Base-by-base conservation (phyloP, 2,888 invertebrate species). In the Phyto melanocephala region DNA sequence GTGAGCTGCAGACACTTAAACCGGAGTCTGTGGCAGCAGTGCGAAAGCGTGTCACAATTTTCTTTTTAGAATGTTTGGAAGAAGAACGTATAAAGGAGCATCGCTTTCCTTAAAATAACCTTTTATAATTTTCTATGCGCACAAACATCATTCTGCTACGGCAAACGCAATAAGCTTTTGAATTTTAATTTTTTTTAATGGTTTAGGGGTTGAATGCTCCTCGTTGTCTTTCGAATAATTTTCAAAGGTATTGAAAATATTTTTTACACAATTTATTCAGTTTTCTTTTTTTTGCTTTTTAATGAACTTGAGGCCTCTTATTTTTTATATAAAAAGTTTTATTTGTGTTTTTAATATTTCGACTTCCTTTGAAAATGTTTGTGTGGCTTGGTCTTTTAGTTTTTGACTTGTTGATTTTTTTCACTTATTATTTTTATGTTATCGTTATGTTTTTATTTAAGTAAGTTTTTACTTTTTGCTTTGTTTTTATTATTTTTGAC, bases 371-470 rank as follows among this genome's bases (percentile, higher is more conserved):
- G 24, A 52, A 52, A 52, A 52, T 11, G 50, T 52, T 52, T 52
- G 50, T 52, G 50, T 24, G 47, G 47, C 47, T 47, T 47, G 47
- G 50, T 52, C 50, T 52, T 52, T 52, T 52, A 22, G 50, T 52
- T 52, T 52, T 52, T 52, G 24, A 52, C 50, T 52, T 52, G 50
- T 52, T 52, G 47, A 47, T 47, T 47, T 47, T 17, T 45, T 28
- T 28, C 6, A 28, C 28, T 28, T 28, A n/a, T n/a, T n/a, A n/a
- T n/a, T n/a, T n/a, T n/a, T n/a, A n/a, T n/a, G n/a, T 45, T 45
- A 45, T 45, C n/a, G 45, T 45, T 45, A n/a, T 45, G 45, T 45
- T 45, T 45, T 45, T 45, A 45, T 45, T 45, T 28, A 28, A 28
- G 6, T 28, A 28, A 45, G 47, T 47, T 47, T 47, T 47, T 47